Base-by-base conservation (phyloP, 2,888 invertebrate species). In the Leucozona laternaria region DNA sequence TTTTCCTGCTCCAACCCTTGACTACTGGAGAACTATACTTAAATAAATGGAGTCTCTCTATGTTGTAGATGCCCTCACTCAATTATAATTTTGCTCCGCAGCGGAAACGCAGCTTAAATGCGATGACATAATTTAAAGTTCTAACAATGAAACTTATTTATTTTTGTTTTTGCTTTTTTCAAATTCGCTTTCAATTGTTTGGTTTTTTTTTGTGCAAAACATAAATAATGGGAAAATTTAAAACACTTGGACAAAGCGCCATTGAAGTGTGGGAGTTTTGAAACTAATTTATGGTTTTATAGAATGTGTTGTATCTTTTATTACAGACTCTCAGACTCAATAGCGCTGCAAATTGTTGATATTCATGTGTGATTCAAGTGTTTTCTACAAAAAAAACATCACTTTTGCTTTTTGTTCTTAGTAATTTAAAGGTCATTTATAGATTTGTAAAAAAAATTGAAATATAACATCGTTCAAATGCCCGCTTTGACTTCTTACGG, bases 31-130 rank as follows among this genome's bases (percentile, higher is more conserved):
- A 25, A 34, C 20, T 37, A 20, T 37, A 4, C 4, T 0, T 31
- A 31, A 1, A 31, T 31, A 1, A 28, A 31, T 31, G 8, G 2
- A 31, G 31, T 8, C 31, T 31, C 4, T 28, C 6, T 2, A 40
- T 15, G 7, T 2, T 43, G 2, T 22, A 57, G 20, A 45, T 48
- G 34, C 62, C 28, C 25, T 71, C 31, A 60, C 77, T 70, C 58
- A 70, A 17, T 48, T 50, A 70, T 40, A 64, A 71, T 45, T 73
- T 57, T 68, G n/a, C 20, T 50, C 4, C n/a, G n/a, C 50, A 60
- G 53, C 79, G 79, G 79, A 79, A 79, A 50, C 64, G 73, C 66
- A 73, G 48, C 72, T 64, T 79, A 73, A 73, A 73, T 31, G 45
- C 73, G 64, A 72, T 79, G 79, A 79, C 79, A 79, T 72, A 79